A percentile compares a stretch with the other conserved stretches of the same genome.
Conservation (phyloP, 2,797 vertebrate species). For the Cichlasoma orientale region DNA sequence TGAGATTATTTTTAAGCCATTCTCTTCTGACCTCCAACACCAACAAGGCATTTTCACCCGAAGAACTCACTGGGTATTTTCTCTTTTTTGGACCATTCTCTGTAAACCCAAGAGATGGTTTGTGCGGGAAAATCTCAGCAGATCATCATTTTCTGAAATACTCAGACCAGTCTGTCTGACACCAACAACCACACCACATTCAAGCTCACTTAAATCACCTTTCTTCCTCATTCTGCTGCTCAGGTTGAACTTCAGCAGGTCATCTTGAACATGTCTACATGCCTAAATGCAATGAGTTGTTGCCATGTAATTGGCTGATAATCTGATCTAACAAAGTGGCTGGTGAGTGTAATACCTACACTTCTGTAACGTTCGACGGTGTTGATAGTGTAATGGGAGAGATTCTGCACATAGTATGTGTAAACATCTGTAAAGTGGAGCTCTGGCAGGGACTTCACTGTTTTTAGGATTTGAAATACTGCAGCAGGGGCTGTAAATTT, state of each 20-base stretch:
- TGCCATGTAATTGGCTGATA: neutral
- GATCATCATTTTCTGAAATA: fast-evolving
- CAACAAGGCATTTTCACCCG: neutral
- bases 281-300: neutral
- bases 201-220: neutral
- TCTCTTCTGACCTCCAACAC: neutral
- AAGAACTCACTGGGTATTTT: too few species aligned
- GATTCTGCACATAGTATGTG: neutral
- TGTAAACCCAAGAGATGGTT: too few species aligned
- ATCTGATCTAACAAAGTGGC: neutral
- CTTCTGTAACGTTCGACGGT: neutral
- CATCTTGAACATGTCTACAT: neutral
- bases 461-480: neutral
- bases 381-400: neutral
- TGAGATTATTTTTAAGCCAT: fast-evolving
- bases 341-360: neutral
- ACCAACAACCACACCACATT: neutral
- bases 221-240: neutral
- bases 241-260: neutral
- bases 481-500: neutral
- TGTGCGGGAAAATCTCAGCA: neutral
- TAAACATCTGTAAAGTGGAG: neutral
- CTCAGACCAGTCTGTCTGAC: neutral
- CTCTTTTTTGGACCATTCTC: too few species aligned
- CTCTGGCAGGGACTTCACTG: neutral